Evolutionary conservation across 2,797 vertebrate species (phyloP).

Genomic region (Gallinago solitaria): DNA sequence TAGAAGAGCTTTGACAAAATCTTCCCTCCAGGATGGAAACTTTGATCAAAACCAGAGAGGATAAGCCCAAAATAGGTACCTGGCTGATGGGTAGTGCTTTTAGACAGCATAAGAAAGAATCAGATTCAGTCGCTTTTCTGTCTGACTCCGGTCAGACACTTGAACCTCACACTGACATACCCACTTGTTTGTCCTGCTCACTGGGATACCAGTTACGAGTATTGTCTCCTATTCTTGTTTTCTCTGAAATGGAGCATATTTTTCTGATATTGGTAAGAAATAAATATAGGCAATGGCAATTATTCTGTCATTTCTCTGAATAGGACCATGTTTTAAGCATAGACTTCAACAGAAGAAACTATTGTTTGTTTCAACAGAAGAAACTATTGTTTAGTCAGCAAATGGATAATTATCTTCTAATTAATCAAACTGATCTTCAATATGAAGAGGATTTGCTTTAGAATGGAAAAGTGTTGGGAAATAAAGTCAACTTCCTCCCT

Average conservation of each 20-base stretch:
- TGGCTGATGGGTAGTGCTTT: not conserved
- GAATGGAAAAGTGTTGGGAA: constrained; percentile 42
- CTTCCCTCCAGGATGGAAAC: not conserved
- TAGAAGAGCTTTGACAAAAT: not conserved
- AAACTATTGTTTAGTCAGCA: constrained; percentile 31
- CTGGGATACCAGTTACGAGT: not conserved
- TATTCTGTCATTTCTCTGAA: not conserved
- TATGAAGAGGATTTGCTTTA: constrained; percentile 32
- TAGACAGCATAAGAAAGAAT: not conserved
- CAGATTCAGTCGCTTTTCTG: not conserved
- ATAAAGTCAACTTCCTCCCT: constrained; percentile 15
- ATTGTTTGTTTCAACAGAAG: constrained; percentile 25
- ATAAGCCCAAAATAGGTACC: not conserved
- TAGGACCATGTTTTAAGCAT: not conserved
- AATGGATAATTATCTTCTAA: constrained; percentile 20
- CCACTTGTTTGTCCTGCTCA: not conserved
- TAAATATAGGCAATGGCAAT: not conserved
- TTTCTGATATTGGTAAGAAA: not conserved
- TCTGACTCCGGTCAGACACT: not conserved
- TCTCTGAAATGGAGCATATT: not conserved
- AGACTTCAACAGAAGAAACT: not conserved
- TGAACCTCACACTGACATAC: not conserved
- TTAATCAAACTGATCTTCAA: constrained; percentile 24
- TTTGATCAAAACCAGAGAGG: not conserved
- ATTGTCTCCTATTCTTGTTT: constrained; percentile 1